phyloP scores from a whole-genome alignment of 2,113 vertebrate species.

The Semicossyphus pulcher region DNA sequence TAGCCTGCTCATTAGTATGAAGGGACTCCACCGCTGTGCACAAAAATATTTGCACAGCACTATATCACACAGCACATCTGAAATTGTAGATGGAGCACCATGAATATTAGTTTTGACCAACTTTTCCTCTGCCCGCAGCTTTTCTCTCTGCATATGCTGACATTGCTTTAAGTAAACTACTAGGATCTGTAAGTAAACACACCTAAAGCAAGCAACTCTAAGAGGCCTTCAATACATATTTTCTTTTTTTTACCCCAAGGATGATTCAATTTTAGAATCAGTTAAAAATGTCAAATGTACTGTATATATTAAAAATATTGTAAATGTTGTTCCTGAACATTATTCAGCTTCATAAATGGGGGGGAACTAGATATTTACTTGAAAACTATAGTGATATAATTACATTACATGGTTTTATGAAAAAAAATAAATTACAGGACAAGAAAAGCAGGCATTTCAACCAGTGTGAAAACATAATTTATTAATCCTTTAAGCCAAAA shows the following conservation, averaged over 20 bases:
- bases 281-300: no score
- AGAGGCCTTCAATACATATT: neutral
- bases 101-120: constrained; percentile 6
- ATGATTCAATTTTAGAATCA: neutral
- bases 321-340: no score
- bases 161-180: constrained; percentile 82
- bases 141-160: constrained; percentile 80
- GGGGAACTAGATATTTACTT: no score
- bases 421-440: no score
- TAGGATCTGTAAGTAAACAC: constrained; percentile 77
- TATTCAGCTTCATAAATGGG: no score
- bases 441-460: neutral
- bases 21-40: no score
- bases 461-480: no score
- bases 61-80: neutral
- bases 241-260: neutral
- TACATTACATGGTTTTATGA: neutral
- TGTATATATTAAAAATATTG: no score
- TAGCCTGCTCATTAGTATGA: no score
- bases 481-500: no score
- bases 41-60: no score
- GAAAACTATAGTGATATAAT: neutral
- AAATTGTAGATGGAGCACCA: constrained; percentile 1
- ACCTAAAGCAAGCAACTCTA: neutral
- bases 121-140: constrained; percentile 48